These are phyloP conservation scores for Neolamprologus sp. DNA, from an alignment of 2,113 vertebrate species.

Conservation along the genomic window DNA sequence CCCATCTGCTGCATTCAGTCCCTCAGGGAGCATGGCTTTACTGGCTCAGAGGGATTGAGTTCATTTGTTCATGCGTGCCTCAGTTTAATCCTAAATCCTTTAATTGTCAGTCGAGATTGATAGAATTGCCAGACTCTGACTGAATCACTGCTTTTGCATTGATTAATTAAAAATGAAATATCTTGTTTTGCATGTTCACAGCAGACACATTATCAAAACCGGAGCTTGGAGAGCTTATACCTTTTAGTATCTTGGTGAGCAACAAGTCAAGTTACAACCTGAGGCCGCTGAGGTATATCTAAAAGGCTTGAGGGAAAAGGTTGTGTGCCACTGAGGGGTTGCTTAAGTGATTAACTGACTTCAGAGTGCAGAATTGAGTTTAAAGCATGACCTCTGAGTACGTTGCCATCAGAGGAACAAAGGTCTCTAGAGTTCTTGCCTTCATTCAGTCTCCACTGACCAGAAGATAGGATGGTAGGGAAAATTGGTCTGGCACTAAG, in stretches of 20 bases:
- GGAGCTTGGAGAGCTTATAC: not conserved
- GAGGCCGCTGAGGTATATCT: not conserved
- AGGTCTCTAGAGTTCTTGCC: slow-evolving; percentile 1
- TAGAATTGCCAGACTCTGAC: not conserved
- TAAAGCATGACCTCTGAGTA: slow-evolving; percentile 39
- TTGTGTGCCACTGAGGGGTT: slow-evolving; percentile 5
- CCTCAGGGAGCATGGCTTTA: slow-evolving; percentile 23
- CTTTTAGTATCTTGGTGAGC: not conserved
- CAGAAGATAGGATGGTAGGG: not conserved
- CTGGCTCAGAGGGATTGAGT: slow-evolving; percentile 9
- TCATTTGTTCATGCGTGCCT: slow-evolving; percentile 33
- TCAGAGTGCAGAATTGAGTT: slow-evolving; percentile 48
- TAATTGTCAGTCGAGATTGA: slow-evolving; percentile 31
- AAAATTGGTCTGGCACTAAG: slow-evolving; percentile 6
- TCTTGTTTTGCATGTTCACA: not conserved
- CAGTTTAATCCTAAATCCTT: slow-evolving; percentile 47
- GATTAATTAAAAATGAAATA: slow-evolving; percentile 1
- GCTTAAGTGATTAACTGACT: slow-evolving; percentile 53
- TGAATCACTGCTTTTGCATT: not conserved
- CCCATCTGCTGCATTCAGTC: not conserved
- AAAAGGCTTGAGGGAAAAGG: not conserved
- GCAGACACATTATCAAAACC: not conserved
- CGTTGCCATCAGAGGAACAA: slow-evolving; percentile 25
- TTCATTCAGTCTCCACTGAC: slow-evolving; percentile 23
- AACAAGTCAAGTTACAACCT: not conserved